Base-by-base conservation (phyloP, 2,888 invertebrate genomes). In the Machimus rusticus region DNA sequence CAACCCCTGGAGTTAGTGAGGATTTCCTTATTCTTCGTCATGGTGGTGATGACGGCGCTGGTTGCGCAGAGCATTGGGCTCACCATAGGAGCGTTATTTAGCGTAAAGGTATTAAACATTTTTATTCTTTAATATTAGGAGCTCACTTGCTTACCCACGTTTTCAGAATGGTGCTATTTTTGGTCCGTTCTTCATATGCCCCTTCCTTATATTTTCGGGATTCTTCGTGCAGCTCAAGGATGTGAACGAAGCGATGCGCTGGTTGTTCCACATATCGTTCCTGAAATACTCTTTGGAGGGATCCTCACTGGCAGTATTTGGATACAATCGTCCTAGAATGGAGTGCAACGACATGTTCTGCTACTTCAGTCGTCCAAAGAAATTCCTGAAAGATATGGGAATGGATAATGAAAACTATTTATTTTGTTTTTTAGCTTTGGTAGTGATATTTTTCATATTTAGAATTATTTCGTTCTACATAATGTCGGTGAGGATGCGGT, bases 121-220 rank as follows among this genome's bases (percentile, higher is more conserved):
- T 3, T 3, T 1, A 16, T n/a, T 51, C 31, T 55, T 81, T 51
- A 1, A 28, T 46, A 14, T 28, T 6, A 55, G n/a, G 16, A 74
- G 28, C 16, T 16, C 16, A 74, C 23, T 46, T 5, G n/a, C 39
- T 51, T 19, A 14, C 31, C 85, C 86, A 74, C n/a, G 88, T 81
- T 94, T 95, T 88, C 94, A 98, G 97, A 95, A 96, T 91, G 98
- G 98, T 16, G 97, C 97, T 5, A 95, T 98, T 90, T 95, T 98
- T 91, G 99, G 98, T 5, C 97, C 98, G 9, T 95, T 98, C 89
- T 95, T 96, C 90, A 95, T 97, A 89, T 95, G 97, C 92, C 98
- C 99, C 0, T 97, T 98, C 91, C 94, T 97, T 34, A 94, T 98
- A 90, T 98, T 99, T 93, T 97, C 98, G 87, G 99, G 99, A 6